Conservation (phyloP, 2,113 vertebrate genomes). For the Oryzias javanicus region DNA sequence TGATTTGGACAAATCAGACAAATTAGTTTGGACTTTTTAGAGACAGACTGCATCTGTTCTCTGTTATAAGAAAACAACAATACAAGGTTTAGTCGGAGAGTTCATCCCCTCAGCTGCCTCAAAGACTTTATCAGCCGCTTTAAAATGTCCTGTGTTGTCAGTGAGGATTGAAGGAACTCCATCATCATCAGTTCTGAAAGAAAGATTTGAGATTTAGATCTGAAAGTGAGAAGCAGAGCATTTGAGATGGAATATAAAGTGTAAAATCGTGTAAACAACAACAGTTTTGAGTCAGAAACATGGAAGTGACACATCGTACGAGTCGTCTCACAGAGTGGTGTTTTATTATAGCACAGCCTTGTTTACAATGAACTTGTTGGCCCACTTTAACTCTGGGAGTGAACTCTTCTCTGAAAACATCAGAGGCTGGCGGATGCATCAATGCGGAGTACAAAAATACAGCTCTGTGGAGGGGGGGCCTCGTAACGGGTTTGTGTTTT, state of each 20-base stretch:
- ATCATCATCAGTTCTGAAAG: too few species aligned
- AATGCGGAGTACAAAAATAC: conserved; percentile 35
- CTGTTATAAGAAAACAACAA: neutral
- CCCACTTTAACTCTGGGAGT: conserved; percentile 28
- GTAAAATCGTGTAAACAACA: conserved; percentile 9
- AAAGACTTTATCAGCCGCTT: neutral
- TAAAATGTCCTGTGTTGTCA: neutral
- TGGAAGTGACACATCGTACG: conserved; percentile 7
- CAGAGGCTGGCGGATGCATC: conserved; percentile 30
- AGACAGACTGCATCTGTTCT: conserved; percentile 1
- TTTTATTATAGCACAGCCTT: neutral
- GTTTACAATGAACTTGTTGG: conserved; percentile 37
- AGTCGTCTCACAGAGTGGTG: neutral
- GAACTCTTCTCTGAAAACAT: conserved; percentile 33
- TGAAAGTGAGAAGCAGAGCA: too few species aligned
- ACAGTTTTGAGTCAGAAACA: conserved; percentile 4
- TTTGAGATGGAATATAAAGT: too few species aligned
- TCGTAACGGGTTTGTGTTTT: conserved; percentile 25
- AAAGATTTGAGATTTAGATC: too few species aligned
- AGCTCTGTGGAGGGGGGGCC: conserved; percentile 5
- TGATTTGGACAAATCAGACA: too few species aligned
- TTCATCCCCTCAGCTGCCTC: conserved; percentile 1
- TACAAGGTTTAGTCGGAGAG: neutral
- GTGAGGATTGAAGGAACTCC: neutral
- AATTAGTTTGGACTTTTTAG: too few species aligned